Evolutionary conservation across 1,140 invertebrate species (phyloP).

Genomic region (Monochamus saltuarius): DNA sequence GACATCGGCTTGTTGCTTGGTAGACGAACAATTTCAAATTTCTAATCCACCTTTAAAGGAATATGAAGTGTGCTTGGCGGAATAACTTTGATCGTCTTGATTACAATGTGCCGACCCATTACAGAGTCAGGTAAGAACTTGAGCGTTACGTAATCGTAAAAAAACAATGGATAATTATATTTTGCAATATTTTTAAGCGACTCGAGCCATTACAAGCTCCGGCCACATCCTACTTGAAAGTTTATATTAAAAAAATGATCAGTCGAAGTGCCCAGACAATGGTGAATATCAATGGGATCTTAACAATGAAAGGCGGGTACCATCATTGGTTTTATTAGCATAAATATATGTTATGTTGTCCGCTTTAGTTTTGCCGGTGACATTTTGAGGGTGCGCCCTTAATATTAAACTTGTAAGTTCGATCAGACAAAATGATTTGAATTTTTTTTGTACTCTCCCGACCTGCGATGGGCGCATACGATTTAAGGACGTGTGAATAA

Average conservation of each 20-base stretch:
- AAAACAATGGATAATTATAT: too few relatives aligned
- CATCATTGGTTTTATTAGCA: constrained; percentile 26
- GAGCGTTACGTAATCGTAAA: too few relatives aligned
- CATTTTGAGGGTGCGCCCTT: constrained; percentile 23
- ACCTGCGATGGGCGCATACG: neutral
- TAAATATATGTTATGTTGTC: constrained; percentile 31
- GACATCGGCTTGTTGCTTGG: too few relatives aligned
- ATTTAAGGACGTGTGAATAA: neutral
- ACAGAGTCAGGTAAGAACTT: too few relatives aligned
- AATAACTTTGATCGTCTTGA: too few relatives aligned
- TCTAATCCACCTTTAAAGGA: too few relatives aligned
- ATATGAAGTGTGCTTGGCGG: too few relatives aligned
- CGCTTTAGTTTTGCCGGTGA: constrained; percentile 15
- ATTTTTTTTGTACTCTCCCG: constrained; percentile 11
- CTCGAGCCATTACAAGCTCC: too few relatives aligned
- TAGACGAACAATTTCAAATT: too few relatives aligned
- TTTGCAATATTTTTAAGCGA: too few relatives aligned
- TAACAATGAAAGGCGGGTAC: constrained; percentile 29
- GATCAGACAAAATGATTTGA: constrained; percentile 11
- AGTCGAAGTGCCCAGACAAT: constrained; percentile 19
- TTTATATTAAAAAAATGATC: constrained; percentile 11
- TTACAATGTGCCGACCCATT: too few relatives aligned
- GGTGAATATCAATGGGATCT: constrained; percentile 25
- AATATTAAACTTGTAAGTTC: constrained; percentile 14
- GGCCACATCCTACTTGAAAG: too few relatives aligned